Evolutionary conservation across 2,113 vertebrate species (phyloP), one percentile per base, ranked within the genome.

Genomic region (Casuarius casuarius): DNA sequence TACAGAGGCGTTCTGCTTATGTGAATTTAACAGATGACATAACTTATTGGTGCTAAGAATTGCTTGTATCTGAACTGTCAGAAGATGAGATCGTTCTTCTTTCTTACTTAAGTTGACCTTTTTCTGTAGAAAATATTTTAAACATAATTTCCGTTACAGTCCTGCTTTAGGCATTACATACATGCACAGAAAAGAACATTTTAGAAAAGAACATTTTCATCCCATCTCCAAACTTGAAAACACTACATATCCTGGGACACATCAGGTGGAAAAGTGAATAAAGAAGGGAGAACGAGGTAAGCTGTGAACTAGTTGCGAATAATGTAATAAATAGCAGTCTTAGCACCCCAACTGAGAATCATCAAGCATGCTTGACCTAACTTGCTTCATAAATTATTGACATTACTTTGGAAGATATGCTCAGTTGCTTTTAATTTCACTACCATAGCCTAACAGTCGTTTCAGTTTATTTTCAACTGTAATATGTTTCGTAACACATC

Each of bases 1-100:
- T 77, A 86, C 85, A 84, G 56, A 95, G 61, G 76, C 79, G 49
- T 92, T 86, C 61, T 92, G 56, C 93, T 88, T 78, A 40, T 92
- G 73, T 93, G 85, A 95, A 63, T 93, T 92, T 96, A 97, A 96
- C 76, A 90, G 93, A 84, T 94, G 93, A 95, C 95, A 93, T 94
- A 93, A 93, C 76, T 90, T 86, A 93, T 48, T 96, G 82, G 65
- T 93, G 72, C 83, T 84, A 88, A 89, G 80, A 56, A 85, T 80
- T 93, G 63, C 93, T 91, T 93, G 49, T 83, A 96, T 94, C 75
- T 91, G 67, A 96, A 74, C 90, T 94, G 90, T 96, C 90, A 94
- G 92, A 91, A 66, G n/a, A 85, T 88, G 94, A 96, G 75, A 91
- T 96, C 92, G 93, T 93, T 59, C 40, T 71, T 67, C 72, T 74